Conservation (phyloP, 64 coral and sea anemone genomes). For the Porites lutea region DNA sequence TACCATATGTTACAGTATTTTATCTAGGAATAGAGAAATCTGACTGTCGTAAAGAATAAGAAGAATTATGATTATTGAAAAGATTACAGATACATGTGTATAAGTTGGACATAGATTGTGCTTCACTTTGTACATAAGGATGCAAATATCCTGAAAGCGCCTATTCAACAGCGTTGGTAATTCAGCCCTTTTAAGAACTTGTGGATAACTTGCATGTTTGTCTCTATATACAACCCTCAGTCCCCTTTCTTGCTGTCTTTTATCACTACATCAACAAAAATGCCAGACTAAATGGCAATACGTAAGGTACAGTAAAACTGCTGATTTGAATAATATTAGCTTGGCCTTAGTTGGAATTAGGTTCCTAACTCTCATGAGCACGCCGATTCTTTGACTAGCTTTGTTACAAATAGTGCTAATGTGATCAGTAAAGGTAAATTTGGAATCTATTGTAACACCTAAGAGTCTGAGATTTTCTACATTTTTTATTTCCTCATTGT, state of each 20-base stretch:
- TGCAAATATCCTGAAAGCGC: neutral
- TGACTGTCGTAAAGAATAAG: too few species aligned
- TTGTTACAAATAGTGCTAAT: constrained; percentile 13
- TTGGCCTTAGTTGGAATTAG: constrained; percentile 3
- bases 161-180: constrained; percentile 9
- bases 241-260: too few species aligned
- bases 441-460: constrained; percentile 17
- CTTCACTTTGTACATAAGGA: neutral
- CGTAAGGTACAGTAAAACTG: constrained; percentile 17
- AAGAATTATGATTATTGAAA: too few species aligned
- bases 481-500: constrained; percentile 13
- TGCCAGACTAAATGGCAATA: too few species aligned
- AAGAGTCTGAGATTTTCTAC: constrained; percentile 20
- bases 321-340: constrained; percentile 29
- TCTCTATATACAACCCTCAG: neutral
- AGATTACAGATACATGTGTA: neutral
- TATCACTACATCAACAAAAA: too few species aligned
- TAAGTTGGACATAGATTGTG: neutral
- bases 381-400: constrained; percentile 38
- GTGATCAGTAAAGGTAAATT: neutral
- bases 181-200: neutral
- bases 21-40: too few species aligned
- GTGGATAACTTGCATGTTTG: neutral
- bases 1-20: too few species aligned
- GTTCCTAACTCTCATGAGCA: constrained; percentile 22